A percentile compares a stretch with the other conserved stretches of the same genome.
phyloP scores from a whole-genome alignment of 2,797 vertebrate genomes.

The Gambelia wislizenii region DNA sequence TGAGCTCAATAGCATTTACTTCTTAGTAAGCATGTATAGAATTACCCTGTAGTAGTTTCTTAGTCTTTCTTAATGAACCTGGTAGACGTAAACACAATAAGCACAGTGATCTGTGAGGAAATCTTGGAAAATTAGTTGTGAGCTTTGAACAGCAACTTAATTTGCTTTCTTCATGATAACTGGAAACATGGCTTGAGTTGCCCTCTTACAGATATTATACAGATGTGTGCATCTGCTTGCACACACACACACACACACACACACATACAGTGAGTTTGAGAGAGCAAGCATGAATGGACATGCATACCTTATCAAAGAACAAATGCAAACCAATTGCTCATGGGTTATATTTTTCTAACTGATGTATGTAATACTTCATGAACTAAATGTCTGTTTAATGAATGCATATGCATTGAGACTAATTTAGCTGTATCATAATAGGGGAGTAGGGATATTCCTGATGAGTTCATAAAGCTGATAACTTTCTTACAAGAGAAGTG shows the following conservation, averaged over 20 bases:
- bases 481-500: neutral
- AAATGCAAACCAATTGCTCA: neutral
- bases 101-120: neutral
- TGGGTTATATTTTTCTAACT: constrained; percentile 10
- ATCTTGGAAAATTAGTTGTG: constrained; percentile 7
- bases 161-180: neutral
- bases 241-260: neutral
- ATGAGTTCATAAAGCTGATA: constrained; percentile 13
- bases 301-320: neutral
- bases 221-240: neutral
- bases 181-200: neutral
- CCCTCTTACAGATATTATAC: neutral
- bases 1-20: neutral
- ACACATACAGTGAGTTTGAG: too few relatives aligned
- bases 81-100: neutral
- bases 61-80: neutral
- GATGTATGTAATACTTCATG: constrained; percentile 3
- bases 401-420: constrained; percentile 9
- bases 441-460: constrained; percentile 6
- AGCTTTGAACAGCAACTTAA: constrained; percentile 9
- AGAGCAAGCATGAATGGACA: too few relatives aligned
- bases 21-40: neutral
- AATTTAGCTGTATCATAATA: constrained; percentile 23
- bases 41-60: neutral
- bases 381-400: constrained; percentile 25